These are phyloP conservation scores for Huso huso DNA, from an alignment of 2,797 vertebrate species.

Conservation along the genomic window DNA sequence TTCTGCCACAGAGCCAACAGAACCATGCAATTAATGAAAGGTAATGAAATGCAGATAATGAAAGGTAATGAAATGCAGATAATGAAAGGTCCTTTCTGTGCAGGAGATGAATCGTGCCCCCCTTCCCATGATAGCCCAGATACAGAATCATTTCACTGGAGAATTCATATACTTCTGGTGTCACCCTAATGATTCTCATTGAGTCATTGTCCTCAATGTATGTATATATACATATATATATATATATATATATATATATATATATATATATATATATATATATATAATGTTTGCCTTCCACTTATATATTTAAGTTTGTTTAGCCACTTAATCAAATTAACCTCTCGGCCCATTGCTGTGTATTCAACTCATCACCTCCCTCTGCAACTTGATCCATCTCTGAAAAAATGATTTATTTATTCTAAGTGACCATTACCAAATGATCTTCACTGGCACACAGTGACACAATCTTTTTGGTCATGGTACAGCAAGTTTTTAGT, in stretches of 20 bases:
- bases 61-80: too few species aligned
- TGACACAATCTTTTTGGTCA: too few species aligned
- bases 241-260: too few species aligned
- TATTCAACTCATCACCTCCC: constrained; percentile 19
- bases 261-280: too few species aligned
- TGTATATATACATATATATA: too few species aligned
- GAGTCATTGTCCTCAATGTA: constrained; percentile 24
- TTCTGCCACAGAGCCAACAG: neutral
- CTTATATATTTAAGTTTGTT: neutral
- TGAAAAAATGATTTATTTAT: constrained; percentile 7
- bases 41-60: too few species aligned
- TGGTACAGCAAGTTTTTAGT: too few species aligned
- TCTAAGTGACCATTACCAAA: too few species aligned
- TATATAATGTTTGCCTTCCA: constrained; percentile 22
- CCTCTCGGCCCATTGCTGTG: neutral
- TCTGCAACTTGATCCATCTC: constrained; percentile 18
- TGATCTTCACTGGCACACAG: too few species aligned
- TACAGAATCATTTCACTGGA: constrained; percentile 29
- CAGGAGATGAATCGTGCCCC: neutral
- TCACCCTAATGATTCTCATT: constrained; percentile 26
- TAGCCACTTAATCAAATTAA: neutral
- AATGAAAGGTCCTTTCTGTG: neutral
- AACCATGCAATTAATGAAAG: constrained; percentile 36
- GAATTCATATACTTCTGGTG: constrained; percentile 25
- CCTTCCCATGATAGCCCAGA: neutral